Base-by-base conservation (phyloP, 2,797 vertebrate genomes). In the Enteromius afrohamiltoni region DNA sequence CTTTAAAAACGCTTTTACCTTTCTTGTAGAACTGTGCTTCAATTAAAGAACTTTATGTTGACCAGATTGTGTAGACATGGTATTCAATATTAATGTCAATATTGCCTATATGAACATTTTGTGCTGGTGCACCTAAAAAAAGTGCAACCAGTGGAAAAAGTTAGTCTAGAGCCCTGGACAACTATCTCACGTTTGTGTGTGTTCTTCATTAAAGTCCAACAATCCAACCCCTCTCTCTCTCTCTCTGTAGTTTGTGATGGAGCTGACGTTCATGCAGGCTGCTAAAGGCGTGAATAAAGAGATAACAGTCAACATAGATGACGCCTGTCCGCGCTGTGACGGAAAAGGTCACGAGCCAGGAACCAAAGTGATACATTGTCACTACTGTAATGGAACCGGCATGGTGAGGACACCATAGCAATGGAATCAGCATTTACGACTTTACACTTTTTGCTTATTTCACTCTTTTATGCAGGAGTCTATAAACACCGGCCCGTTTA, bases 201-300 rank as follows among this genome's bases (percentile, higher is more conserved):
- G 19, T 45, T 58, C 17, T 19, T 68, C 49, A 13, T 45, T 83
- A 34, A 67, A 55, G n/a, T 62, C 17, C 23, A 6, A 68, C 11
- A 1, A n/a, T 62, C 6, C 31, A 14, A 58, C n/a, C 51, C 10
- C 31, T 58, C 7, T 29, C 8, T 40, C 53, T 58, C 17, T 82
- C 60, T 75, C 51, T 77, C 9, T 83, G 0, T 89, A 99, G 98
- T 97, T 96, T 76, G 90, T 97, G 84, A 98, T 99, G 97, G 98
- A 99, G 71, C 92, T 99, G 92, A 99, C 98, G 0, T 99, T 99
- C 93, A 97, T 89, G 77, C 98, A 99, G 83, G 98, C 98, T 17
- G 98, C 97, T 31, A 99, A 99, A 88, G 98, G 98, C 0, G 95
- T 99, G 65, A 99, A 99, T 90, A 99, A 99, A 90, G 97, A 99